A percentile compares a stretch with the other conserved stretches of the same genome.
Conservation (phyloP, 1,140 invertebrate species). For the Zaprionus gabonicus region DNA sequence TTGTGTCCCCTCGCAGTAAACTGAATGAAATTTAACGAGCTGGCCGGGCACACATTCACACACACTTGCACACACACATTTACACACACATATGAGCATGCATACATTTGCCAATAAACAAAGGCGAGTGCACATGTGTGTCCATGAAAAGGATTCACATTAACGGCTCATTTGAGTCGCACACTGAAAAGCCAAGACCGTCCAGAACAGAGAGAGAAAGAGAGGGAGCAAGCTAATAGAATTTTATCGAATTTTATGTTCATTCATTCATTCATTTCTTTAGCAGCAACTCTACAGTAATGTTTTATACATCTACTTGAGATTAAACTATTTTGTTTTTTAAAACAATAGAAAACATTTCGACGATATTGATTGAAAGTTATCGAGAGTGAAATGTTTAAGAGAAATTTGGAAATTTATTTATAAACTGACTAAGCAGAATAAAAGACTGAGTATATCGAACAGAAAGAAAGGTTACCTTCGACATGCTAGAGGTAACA, state of each 20-base stretch:
- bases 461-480: too few relatives aligned
- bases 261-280: background rate
- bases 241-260: background rate
- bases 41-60: conserved; percentile 18
- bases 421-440: background rate
- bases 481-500: too few relatives aligned
- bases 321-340: background rate
- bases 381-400: background rate
- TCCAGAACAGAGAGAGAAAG: background rate
- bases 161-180: conserved; percentile 57
- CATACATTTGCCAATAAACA: conserved; percentile 40
- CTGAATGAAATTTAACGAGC: conserved; percentile 69
- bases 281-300: background rate
- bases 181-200: conserved; percentile 15
- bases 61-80: conserved; percentile 13
- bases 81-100: background rate
- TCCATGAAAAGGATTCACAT: conserved; percentile 54
- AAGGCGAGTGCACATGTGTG: conserved; percentile 34
- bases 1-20: conserved; percentile 21
- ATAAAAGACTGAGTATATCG: too few relatives aligned
- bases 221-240: conserved; percentile 3
- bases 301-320: background rate
- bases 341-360: background rate
- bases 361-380: background rate
- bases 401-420: background rate